Evolutionary conservation across 2,797 vertebrate genomes (phyloP).

Genomic region (Scarus forsteni): DNA sequence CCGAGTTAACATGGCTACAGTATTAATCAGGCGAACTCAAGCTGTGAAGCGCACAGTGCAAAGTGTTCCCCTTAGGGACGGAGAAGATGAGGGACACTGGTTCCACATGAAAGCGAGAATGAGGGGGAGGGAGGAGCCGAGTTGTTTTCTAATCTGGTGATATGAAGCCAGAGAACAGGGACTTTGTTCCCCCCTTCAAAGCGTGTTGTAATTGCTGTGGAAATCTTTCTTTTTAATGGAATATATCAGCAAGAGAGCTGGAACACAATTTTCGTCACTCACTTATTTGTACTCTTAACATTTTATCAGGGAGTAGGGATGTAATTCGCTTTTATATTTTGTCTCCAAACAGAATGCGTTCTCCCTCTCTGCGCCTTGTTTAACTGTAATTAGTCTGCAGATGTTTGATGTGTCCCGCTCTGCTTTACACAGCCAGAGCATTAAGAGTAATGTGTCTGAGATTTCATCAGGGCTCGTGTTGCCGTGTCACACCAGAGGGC

Average conservation of each 20-base stretch:
- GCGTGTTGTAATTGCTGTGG: conserved; percentile 64
- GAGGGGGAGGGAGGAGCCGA: conserved; percentile 54
- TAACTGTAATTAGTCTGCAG: conserved; percentile 53
- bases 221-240: conserved; percentile 65
- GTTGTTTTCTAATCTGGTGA: conserved; percentile 73
- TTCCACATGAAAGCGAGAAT: conserved; percentile 80
- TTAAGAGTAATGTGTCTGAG: conserved; percentile 53
- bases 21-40: conserved; percentile 77
- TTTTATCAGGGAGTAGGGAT: conserved; percentile 40
- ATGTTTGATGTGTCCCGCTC: conserved; percentile 45
- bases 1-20: conserved; percentile 72
- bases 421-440: conserved; percentile 39
- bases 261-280: conserved; percentile 53
- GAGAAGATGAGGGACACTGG: conserved; percentile 78
- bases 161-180: conserved; percentile 69
- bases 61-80: conserved; percentile 77
- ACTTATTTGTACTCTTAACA: conserved; percentile 26
- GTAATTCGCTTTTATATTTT: conserved; percentile 53
- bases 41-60: conserved; percentile 72
- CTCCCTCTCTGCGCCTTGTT: conserved; percentile 38
- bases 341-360: conserved; percentile 31
- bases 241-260: conserved; percentile 65
- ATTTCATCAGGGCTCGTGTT: conserved; percentile 61
- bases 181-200: conserved; percentile 65
- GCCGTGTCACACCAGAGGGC: conserved; percentile 60